phyloP scores from a whole-genome alignment of 1,140 invertebrate species.

The Pomacea maculata region DNA sequence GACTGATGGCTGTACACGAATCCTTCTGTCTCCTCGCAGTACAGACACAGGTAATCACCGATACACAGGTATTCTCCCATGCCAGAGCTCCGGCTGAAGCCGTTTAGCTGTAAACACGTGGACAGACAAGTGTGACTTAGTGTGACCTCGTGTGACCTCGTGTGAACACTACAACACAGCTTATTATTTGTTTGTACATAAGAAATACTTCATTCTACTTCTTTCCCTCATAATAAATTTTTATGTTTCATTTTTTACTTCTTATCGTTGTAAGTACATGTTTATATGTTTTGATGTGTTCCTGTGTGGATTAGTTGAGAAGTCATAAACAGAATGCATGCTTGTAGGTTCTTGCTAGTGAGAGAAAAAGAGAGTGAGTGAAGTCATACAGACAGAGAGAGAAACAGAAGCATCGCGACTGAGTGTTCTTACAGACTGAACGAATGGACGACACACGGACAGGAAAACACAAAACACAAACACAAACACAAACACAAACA shows the following conservation, averaged over 20 bases:
- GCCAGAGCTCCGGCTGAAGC: conserved; percentile 41
- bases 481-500: too few relatives aligned
- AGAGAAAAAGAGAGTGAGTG: not conserved
- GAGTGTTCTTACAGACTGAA: not conserved
- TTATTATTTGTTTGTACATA: too few relatives aligned
- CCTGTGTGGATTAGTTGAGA: too few relatives aligned
- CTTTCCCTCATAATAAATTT: too few relatives aligned
- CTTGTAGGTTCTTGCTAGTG: not conserved
- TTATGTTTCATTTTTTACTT: not conserved
- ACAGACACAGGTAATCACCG: conserved; percentile 63
- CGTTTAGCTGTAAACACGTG: conserved; percentile 42
- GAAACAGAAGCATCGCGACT: not conserved
- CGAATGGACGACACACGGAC: not conserved
- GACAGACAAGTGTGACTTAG: not conserved
- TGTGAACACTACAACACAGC: not conserved
- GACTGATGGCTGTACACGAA: conserved; percentile 63
- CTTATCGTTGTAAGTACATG: not conserved
- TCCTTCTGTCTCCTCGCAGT: conserved; percentile 65
- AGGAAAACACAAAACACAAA: not conserved
- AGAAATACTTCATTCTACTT: too few relatives aligned
- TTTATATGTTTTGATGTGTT: too few relatives aligned
- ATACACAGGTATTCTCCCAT: conserved; percentile 63
- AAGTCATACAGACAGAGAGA: conserved; percentile 4
- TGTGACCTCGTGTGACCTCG: not conserved
- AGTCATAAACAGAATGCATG: too few relatives aligned